Evolutionary conservation across 2,888 invertebrate species (phyloP).

Genomic region (Sminthurides aquaticus): DNA sequence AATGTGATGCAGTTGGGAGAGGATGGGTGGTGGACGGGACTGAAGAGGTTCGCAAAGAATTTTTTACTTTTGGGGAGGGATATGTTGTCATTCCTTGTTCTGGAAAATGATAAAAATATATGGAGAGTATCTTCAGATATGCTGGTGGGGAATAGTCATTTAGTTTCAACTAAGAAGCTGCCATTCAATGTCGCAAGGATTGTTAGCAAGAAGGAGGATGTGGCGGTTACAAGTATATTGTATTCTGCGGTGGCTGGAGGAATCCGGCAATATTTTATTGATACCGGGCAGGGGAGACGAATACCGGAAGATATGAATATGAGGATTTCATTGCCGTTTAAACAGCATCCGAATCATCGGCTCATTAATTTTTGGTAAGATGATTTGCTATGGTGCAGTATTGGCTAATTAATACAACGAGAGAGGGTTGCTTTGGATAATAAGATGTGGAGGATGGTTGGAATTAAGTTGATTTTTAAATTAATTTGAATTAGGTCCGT

Average conservation of each 20-base stretch:
- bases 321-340: not conserved
- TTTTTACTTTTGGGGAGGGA: constrained; percentile 1
- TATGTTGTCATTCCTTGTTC: not conserved
- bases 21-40: not conserved
- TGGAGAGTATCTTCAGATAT: constrained; percentile 14
- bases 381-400: not conserved
- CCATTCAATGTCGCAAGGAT: constrained; percentile 15
- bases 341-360: not conserved
- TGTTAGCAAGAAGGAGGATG: constrained; percentile 10
- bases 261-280: constrained; percentile 15
- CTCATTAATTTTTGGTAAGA: constrained; percentile 13
- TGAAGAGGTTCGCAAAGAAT: not conserved
- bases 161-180: constrained; percentile 10
- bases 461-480: not conserved
- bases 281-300: constrained; percentile 11
- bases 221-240: constrained; percentile 1
- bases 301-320: constrained; percentile 11
- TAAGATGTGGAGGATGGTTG: not conserved
- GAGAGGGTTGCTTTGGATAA: not conserved
- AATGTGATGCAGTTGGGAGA: not conserved
- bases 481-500: not conserved
- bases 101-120: constrained; percentile 9
- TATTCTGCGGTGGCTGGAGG: constrained; percentile 13
- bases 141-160: not conserved
- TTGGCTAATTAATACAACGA: too few relatives aligned